Evolutionary conservation across 2,888 invertebrate species (phyloP), one percentile per base, ranked within the genome.

Genomic region (Brassicogethes aeneus): DNA sequence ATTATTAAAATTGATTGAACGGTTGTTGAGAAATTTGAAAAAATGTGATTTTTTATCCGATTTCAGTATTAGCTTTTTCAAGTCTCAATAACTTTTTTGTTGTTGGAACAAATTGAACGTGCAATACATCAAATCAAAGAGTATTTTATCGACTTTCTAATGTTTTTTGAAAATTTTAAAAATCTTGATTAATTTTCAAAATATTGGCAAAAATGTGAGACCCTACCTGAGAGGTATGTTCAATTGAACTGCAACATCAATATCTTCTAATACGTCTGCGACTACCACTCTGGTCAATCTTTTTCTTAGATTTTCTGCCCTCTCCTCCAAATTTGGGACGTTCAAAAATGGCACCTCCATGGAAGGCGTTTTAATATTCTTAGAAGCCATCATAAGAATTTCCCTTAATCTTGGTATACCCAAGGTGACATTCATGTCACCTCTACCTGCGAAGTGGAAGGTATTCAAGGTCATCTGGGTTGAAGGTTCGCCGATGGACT

Each of bases 401-500:
- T 99, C 99, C 54, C 95, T 72, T 3, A 99, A 74, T 54, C 99
- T 81, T 0, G 99, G 99, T 56, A 99, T 97, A 75, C 99, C 99
- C n/a, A 99, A 75, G 0, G 99, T 99, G 0, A 99, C 97, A 73
- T 99, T 99, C 96, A 99, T 99, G 70, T 99, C 99, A 74, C 97
- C 96, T 70, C 96, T 83, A 62, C 99, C 99, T 56, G 99, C 99
- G 67, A 99, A 99, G 65, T 99, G 99, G 70, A 99, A 99, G 31
- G 99, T 99, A 68, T 99, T 99, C 64, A 99, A 71, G 58, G 99
- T 99, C 99, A 99, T 99, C 76, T 99, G 99, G 43, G 99, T 99
- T 2, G 97, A 97, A 0, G 99, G 99, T 69, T 99, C 99, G 42
- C 99, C 99, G 46, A 99, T 86, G 1, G 95, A 95, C 73, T 66